phyloP scores from a whole-genome alignment of 2,888 invertebrate species.

The Acrobasis consociella region DNA sequence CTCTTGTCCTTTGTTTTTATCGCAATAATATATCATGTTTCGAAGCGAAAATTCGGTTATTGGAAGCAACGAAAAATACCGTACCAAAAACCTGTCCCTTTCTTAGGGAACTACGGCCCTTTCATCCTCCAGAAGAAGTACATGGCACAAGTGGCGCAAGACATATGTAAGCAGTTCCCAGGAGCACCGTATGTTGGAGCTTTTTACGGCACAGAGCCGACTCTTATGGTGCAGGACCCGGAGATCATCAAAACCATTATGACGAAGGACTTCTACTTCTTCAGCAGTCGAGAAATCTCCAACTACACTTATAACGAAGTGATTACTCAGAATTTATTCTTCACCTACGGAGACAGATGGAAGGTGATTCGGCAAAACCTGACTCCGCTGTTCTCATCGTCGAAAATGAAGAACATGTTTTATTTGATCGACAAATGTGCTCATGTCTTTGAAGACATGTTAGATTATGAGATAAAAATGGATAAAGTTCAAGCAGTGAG shows the following conservation, averaged over 20 bases:
- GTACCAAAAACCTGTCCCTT: constrained; percentile 38
- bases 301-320: constrained; percentile 49
- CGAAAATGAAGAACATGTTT: constrained; percentile 70
- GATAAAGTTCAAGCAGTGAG: constrained; percentile 34
- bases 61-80: constrained; percentile 52
- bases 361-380: constrained; percentile 60
- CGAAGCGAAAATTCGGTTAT: constrained; percentile 34
- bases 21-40: neutral
- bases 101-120: constrained; percentile 53
- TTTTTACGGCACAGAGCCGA: neutral
- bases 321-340: constrained; percentile 51
- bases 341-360: constrained; percentile 58
- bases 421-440: constrained; percentile 53
- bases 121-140: constrained; percentile 44
- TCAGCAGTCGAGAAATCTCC: constrained; percentile 55
- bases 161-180: constrained; percentile 45
- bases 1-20: neutral
- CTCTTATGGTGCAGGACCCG: constrained; percentile 5
- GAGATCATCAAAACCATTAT: constrained; percentile 51
- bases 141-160: constrained; percentile 35
- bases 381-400: constrained; percentile 60
- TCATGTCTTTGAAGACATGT: constrained; percentile 41
- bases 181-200: constrained; percentile 36
- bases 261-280: constrained; percentile 62
- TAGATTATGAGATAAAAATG: constrained; percentile 9